Conservation (phyloP, 2,888 invertebrate species). For the Pemphredon lugubris region DNA sequence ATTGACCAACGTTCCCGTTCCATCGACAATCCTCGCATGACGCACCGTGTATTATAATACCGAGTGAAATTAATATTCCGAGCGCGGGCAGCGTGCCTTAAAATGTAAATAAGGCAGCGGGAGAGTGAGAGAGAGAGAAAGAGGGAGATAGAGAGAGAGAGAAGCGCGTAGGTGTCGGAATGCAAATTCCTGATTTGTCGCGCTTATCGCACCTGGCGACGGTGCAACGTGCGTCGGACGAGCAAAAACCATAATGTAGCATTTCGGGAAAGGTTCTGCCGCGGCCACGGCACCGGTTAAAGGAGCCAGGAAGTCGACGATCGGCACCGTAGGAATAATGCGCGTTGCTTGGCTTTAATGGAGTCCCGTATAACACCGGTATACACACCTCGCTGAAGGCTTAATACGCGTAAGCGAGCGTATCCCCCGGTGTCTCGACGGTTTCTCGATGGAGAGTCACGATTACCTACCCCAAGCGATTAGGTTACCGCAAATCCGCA, state of each 20-base stretch:
- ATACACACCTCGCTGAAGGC: constrained; percentile 58
- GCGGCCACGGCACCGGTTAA: background rate
- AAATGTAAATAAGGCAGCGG: constrained; percentile 62
- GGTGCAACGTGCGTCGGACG: constrained; percentile 11
- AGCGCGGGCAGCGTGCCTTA: constrained; percentile 43
- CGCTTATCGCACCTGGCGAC: constrained; percentile 51
- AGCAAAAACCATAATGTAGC: constrained; percentile 42
- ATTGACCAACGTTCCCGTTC: constrained; percentile 46
- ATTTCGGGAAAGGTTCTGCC: constrained; percentile 20
- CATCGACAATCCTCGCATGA: constrained; percentile 42
- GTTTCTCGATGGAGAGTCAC: constrained; percentile 53
- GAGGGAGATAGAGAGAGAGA: too few species aligned
- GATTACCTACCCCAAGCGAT: constrained; percentile 57
- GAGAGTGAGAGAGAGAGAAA: too few species aligned
- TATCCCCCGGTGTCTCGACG: constrained; percentile 52
- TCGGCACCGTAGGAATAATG: background rate
- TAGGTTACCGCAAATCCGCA: constrained; percentile 58
- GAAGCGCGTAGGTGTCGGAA: constrained; percentile 48
- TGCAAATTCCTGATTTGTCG: constrained; percentile 63
- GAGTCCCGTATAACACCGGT: constrained; percentile 43
- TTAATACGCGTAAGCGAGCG: constrained; percentile 62
- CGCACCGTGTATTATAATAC: constrained; percentile 43
- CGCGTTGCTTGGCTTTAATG: constrained; percentile 46
- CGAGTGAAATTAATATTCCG: constrained; percentile 50
- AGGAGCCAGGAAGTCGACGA: background rate